A percentile compares a stretch with the other conserved stretches of the same genome.
Conservation (phyloP, 2,113 vertebrate genomes). For the Indri indri region DNA sequence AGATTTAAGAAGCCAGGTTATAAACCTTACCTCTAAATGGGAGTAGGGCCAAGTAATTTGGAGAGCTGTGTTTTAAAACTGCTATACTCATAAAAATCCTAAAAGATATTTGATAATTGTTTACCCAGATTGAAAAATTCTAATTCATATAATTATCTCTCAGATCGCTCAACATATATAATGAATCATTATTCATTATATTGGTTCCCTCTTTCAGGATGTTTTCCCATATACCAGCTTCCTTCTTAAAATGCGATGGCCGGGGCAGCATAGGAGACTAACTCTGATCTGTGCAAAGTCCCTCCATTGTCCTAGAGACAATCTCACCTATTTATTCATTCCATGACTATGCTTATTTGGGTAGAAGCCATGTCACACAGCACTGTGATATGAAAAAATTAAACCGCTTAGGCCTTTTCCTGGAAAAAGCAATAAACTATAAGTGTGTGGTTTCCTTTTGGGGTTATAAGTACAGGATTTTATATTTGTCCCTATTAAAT, state of each 20-base stretch:
- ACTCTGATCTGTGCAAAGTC: neutral
- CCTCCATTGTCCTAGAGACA: neutral
- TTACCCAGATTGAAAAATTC: neutral
- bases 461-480: neutral
- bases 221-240: neutral
- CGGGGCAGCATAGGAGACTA: neutral
- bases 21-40: neutral
- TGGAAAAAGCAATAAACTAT: neutral
- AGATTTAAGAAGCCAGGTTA: neutral
- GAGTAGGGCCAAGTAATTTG: neutral
- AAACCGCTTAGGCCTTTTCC: neutral
- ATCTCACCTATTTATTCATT: neutral
- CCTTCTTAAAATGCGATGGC: neutral
- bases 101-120: neutral
- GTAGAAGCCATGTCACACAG: neutral
- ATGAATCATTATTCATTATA: neutral
- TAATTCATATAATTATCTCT: neutral
- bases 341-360: neutral
- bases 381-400: neutral
- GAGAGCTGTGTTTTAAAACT: neutral
- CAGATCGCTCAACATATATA: neutral
- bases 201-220: neutral
- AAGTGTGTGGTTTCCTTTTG: slow-evolving; percentile 5
- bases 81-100: neutral
- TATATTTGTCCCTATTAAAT: neutral